Evolutionary conservation across 2,797 vertebrate species (phyloP), one percentile per base, ranked within the genome.

Genomic region (Sebastolobus alascanus): DNA sequence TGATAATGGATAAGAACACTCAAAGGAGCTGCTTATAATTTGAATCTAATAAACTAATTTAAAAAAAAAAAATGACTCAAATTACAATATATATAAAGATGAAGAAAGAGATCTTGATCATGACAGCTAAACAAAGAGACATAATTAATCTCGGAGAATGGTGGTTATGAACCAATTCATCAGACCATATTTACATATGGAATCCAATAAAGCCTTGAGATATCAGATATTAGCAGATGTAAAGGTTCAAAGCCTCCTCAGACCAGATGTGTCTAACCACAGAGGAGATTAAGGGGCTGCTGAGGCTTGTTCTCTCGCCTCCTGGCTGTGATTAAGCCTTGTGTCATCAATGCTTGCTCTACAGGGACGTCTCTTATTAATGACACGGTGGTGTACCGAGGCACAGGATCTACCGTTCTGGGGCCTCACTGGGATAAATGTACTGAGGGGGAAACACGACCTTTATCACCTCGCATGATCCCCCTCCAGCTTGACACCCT

Each of bases 251-350:
- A 87, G 90, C 88, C 43, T 72, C 86, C 86, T 80, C 75, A 66
- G 90, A 88, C 92, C 93, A 93, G 92, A 94, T 93, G 90, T 82
- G 88, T 81, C 79, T 69, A 87, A 88, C 87, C 89, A 86, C 90
- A 82, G 71, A 82, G 83, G 90, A 93, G 92, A 91, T 93, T 87
- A 89, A 82, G 79, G 73, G 60, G 84, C 67, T 79, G 84, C 83
- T 40, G 71, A 85, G 80, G 83, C 80, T 90, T 83, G 92, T 89
- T 90, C 87, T 75, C 82, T 73, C 68, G 77, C 91, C 94, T 91
- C 81, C 80, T 87, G 91, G 92, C 91, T 91, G 89, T 91, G 88
- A 94, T 94, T 92, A 94, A 89, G 85, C 83, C 90, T 71, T 37
- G 84, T 88, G 85, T 86, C 90, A 89, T 92, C 79, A 69, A 69